phyloP scores from a whole-genome alignment of 2,888 invertebrate species.

The Strigamia transsilvanica region DNA sequence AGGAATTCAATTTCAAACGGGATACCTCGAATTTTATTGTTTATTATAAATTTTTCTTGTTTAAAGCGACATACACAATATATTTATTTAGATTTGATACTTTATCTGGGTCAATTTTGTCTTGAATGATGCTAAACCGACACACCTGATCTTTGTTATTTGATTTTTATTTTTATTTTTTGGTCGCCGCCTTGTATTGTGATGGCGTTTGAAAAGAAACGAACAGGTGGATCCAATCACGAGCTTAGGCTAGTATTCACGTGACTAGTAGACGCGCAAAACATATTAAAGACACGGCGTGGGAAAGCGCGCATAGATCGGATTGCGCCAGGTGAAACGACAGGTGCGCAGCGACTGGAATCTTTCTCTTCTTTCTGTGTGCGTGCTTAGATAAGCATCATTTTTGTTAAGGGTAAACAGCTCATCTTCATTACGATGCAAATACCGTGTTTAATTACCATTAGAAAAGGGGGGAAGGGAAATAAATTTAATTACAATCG shows the following conservation, averaged over 20 bases:
- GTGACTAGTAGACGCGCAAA: neutral
- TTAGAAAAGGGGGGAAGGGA: neutral
- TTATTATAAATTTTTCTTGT: no score
- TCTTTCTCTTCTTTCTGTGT: constrained; percentile 4
- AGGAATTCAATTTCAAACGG: neutral
- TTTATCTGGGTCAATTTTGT: neutral
- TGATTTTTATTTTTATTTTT: neutral
- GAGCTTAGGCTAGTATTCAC: neutral
- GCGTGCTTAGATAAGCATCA: constrained; percentile 23
- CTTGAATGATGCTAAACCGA: constrained; percentile 3
- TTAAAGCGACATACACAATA: no score
- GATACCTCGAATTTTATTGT: no score
- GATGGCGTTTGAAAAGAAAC: neutral
- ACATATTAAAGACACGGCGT: constrained; percentile 23
- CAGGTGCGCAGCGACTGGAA: constrained; percentile 30
- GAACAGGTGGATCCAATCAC: constrained; percentile 20
- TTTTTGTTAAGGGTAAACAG: constrained; percentile 24
- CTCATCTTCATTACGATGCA: constrained; percentile 30
- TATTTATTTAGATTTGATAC: no score
- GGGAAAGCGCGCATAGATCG: constrained; percentile 21
- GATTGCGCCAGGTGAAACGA: constrained; percentile 30
- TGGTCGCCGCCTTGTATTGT: constrained; percentile 12
- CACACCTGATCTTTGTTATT: constrained; percentile 16
- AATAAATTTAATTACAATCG: constrained; percentile 25
- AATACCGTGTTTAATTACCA: constrained; percentile 11